phyloP scores from a whole-genome alignment of 23 tunicate species.

The Aplidium turbinatum region DNA sequence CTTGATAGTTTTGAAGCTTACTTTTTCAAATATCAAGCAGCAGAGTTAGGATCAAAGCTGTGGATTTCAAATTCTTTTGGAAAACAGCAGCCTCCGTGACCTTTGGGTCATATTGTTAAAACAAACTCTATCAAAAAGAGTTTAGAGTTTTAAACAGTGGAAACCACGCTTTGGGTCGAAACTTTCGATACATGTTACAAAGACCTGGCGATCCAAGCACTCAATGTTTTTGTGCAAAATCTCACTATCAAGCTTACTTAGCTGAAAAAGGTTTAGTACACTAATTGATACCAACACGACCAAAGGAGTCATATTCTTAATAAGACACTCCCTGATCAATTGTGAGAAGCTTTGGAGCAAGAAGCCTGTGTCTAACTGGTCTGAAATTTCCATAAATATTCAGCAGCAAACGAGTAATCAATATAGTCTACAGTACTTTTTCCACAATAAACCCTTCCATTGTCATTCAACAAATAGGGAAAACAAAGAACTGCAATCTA shows the following conservation, averaged over 20 bases:
- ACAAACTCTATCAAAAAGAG: constrained; percentile 17
- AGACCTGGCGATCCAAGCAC: constrained; percentile 50
- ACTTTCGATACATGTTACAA: constrained; percentile 18
- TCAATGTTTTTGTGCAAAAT: constrained; percentile 37
- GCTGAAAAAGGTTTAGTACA: constrained; percentile 62
- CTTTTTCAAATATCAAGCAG: constrained; percentile 25
- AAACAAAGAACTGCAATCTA: too few relatives aligned
- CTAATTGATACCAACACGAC: constrained; percentile 47
- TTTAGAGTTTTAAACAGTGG: constrained; percentile 18
- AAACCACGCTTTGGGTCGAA: constrained; percentile 44
- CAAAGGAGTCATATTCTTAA: too few relatives aligned
- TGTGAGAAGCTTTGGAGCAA: too few relatives aligned
- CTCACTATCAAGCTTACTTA: constrained; percentile 37
- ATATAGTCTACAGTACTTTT: too few relatives aligned
- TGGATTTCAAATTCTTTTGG: constrained; percentile 40
- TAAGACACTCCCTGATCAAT: too few relatives aligned
- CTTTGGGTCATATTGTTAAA: constrained; percentile 35
- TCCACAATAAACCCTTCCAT: too few relatives aligned
- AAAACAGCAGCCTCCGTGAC: constrained; percentile 51
- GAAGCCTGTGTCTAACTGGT: too few relatives aligned
- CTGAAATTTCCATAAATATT: too few relatives aligned
- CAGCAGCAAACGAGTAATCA: too few relatives aligned
- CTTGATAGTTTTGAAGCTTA: constrained; percentile 30
- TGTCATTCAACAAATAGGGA: too few relatives aligned
- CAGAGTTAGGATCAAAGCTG: constrained; percentile 40